Conservation (phyloP, 1,140 invertebrate species). For the Popillia japonica region DNA sequence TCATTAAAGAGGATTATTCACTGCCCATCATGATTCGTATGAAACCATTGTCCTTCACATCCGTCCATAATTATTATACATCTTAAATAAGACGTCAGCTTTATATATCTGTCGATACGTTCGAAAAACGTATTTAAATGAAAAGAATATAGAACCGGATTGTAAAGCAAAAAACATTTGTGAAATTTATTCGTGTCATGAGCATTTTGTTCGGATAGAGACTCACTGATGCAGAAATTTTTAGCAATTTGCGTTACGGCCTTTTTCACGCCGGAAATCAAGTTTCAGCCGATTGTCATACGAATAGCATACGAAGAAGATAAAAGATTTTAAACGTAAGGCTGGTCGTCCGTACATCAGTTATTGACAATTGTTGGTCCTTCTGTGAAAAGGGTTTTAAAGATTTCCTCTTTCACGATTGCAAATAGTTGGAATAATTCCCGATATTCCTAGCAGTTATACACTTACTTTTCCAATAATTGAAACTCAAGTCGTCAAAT, state of each 20-base stretch:
- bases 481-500: too few relatives aligned
- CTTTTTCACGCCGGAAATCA: neutral
- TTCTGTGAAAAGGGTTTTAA: too few relatives aligned
- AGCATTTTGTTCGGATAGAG: neutral
- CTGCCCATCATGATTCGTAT: neutral
- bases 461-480: too few relatives aligned
- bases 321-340: neutral
- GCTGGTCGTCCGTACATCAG: neutral
- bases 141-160: too few relatives aligned
- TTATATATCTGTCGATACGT: too few relatives aligned
- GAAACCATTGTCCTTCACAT: too few relatives aligned
- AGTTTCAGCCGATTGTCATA: neutral
- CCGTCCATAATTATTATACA: too few relatives aligned
- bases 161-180: neutral
- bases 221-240: neutral
- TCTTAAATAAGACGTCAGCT: too few relatives aligned
- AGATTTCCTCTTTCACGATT: too few relatives aligned
- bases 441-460: too few relatives aligned
- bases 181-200: neutral
- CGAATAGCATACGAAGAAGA: neutral
- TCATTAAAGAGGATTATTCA: slow-evolving; percentile 2
- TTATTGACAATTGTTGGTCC: neutral
- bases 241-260: neutral
- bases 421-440: too few relatives aligned
- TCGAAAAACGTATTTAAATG: too few relatives aligned